phyloP scores from a whole-genome alignment of 2,888 invertebrate genomes.

The Poecilus cupreus region DNA sequence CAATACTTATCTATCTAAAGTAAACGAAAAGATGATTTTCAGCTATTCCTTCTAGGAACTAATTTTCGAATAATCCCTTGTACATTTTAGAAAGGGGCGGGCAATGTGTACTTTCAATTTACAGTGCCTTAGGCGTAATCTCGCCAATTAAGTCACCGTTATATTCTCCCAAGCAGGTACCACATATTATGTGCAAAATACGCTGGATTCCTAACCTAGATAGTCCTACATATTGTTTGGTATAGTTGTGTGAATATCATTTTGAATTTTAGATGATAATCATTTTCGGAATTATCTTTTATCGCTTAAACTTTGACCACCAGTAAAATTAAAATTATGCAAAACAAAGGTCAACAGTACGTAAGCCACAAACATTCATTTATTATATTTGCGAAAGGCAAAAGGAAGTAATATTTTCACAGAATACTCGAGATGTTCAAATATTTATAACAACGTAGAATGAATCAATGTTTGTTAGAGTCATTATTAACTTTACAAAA shows the following conservation, averaged over 20 bases:
- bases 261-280: not conserved
- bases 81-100: not conserved
- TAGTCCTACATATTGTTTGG: not conserved
- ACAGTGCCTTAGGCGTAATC: not conserved
- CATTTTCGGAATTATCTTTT: constrained; percentile 3
- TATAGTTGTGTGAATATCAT: not conserved
- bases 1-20: too few relatives aligned
- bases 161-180: constrained; percentile 8
- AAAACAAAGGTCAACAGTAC: constrained; percentile 5
- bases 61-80: constrained; percentile 8
- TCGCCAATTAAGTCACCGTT: not conserved
- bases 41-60: not conserved
- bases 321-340: constrained; percentile 18
- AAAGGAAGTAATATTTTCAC: constrained; percentile 2
- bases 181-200: not conserved
- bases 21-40: not conserved
- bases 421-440: not conserved
- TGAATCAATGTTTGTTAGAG: not conserved
- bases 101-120: not conserved
- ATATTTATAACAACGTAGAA: not conserved
- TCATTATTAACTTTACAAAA: not conserved
- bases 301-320: constrained; percentile 34
- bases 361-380: not conserved
- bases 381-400: not conserved
- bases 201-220: not conserved